These are phyloP conservation scores for Leptocoma aspasia DNA, from an alignment of 2,113 vertebrate species.

Conservation along the genomic window DNA sequence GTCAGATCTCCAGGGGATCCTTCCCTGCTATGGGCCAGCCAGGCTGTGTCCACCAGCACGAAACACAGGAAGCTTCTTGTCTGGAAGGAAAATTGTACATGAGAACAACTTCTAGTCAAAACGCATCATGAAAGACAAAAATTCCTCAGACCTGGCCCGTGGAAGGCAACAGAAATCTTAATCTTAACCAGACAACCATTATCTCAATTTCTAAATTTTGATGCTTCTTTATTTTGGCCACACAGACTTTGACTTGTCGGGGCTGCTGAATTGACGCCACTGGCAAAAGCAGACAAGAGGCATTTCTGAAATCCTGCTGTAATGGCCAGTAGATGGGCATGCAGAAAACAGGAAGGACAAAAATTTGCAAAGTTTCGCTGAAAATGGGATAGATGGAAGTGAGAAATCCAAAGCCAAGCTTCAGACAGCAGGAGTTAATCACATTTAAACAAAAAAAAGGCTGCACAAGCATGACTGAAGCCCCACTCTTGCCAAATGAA, in stretches of 20 bases:
- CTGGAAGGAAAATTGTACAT: not conserved
- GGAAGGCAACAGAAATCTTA: not conserved
- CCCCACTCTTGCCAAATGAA: rapidly evolving
- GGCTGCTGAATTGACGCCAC: not conserved
- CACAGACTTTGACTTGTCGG: not conserved
- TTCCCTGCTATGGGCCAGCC: not conserved
- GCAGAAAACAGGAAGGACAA: not conserved
- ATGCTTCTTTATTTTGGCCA: not conserved
- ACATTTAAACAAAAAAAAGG: not conserved
- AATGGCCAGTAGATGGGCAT: not conserved
- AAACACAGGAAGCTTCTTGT: not conserved
- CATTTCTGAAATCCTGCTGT: not conserved
- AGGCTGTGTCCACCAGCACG: rapidly evolving
- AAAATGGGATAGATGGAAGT: not conserved
- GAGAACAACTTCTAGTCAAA: not conserved
- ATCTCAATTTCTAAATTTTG: not conserved
- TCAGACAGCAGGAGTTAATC: not conserved
- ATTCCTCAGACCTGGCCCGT: not conserved
- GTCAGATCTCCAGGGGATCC: not conserved
- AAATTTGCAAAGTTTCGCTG: not conserved
- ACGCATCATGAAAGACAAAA: not conserved
- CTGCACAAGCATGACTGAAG: not conserved
- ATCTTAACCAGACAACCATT: not conserved
- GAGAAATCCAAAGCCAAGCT: not conserved
- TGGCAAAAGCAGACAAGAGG: not conserved